Percentiles rank a stretch among this genome's conserved stretches.
phyloP scores from a whole-genome alignment of 2,888 invertebrate genomes.

The Hyposoter didymator region DNA sequence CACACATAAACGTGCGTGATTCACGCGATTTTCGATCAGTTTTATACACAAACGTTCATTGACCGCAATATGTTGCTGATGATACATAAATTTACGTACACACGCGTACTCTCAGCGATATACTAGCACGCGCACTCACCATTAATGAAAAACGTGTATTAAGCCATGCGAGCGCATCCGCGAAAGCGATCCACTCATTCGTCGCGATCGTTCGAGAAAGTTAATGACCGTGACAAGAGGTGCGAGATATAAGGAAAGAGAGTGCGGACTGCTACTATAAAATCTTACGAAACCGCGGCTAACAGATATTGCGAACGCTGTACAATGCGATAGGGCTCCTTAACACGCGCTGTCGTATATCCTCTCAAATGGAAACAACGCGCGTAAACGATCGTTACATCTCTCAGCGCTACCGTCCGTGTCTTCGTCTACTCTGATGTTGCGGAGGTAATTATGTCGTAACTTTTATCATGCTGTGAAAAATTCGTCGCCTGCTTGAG shows the following conservation, averaged over 20 bases:
- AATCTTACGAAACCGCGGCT: slow-evolving; percentile 30
- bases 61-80: not conserved
- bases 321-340: slow-evolving; percentile 8
- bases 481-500: slow-evolving; percentile 25
- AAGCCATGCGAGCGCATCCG: slow-evolving; percentile 48
- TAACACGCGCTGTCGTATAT: slow-evolving; percentile 33
- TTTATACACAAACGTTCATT: slow-evolving; percentile 7
- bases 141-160: slow-evolving; percentile 16
- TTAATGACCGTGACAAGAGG: slow-evolving; percentile 71
- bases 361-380: slow-evolving; percentile 47
- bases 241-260: slow-evolving; percentile 31
- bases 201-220: slow-evolving; percentile 73
- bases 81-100: not conserved
- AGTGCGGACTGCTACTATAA: not conserved
- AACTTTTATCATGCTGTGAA: slow-evolving; percentile 46
- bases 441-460: slow-evolving; percentile 25
- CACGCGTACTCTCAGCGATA: not conserved
- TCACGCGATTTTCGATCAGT: slow-evolving; percentile 32
- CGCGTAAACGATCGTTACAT: slow-evolving; percentile 59
- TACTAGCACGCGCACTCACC: not conserved
- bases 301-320: slow-evolving; percentile 17
- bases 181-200: slow-evolving; percentile 60
- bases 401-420: slow-evolving; percentile 12
- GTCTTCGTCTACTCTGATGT: slow-evolving; percentile 13
- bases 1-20: slow-evolving; percentile 24